Base-by-base conservation (phyloP, 92 coral and sea anemone genomes). In the Montipora capitata region DNA sequence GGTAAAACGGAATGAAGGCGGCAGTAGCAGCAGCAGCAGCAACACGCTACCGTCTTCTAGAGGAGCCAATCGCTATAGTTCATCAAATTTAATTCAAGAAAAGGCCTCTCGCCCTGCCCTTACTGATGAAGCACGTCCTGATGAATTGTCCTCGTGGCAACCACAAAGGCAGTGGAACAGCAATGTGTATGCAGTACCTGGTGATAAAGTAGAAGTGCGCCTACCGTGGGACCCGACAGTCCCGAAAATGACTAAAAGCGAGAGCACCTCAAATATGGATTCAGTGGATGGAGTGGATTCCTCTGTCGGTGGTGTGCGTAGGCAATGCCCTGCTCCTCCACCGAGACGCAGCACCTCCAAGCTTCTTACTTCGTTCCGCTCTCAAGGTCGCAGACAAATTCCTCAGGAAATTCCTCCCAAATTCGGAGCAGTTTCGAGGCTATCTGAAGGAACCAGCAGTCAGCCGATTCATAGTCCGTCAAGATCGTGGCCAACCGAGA, bases 251-350 rank as follows among this genome's bases (percentile, higher is more conserved):
- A 78, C 91, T 13, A 38, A 84, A 49, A 88, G 95, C 49, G 94
- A 83, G 75, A 95, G 98, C 68, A 93, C 96, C 48, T 90, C 98
- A 40, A 95, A 95, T 83, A 86, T 93, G 43, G 96, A 95, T 78
- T 86, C 93, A 15, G 77, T 95, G 35, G 87, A 91, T 38, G 82
- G 84, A 54, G 49, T 54, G 62, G 96, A 95, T 82, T 87, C 94
- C 51, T 74, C 76, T 81, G 61, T 67, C 51, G 81, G 88, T 39
- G 82, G 94, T 5, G 68, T 88, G 44, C 82, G 96, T 16, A 89
- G 88, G 35, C 93, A 86, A 41, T 96, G 96, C 2, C 98, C 98
- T 4, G 98, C 95, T 6, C 96, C 96, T 4, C 98, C 98, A 3
- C 98, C 98, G 14, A 84, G 98, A 68, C 93, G 96, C 4, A 94